Conservation (phyloP, 2,113 vertebrate species). For the Fregata magnificens region DNA sequence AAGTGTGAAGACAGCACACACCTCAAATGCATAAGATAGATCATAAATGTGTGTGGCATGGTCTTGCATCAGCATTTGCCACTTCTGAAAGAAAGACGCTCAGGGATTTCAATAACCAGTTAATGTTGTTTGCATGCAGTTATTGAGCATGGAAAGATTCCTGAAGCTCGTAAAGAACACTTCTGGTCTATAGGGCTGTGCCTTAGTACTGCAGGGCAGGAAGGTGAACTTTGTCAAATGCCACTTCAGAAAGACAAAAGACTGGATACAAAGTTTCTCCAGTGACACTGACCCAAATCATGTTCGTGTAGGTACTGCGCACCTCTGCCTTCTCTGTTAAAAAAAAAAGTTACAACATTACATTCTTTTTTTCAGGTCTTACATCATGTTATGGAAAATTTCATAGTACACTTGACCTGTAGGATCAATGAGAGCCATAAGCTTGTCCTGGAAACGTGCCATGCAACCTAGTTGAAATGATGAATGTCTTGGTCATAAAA, state of each 20-base stretch:
- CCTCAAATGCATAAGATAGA: neutral
- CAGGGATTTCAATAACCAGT: neutral
- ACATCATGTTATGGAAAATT: neutral
- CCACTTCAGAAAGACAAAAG: neutral
- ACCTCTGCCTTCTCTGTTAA: neutral
- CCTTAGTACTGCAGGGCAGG: neutral
- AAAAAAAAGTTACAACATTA: neutral
- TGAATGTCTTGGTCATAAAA: neutral
- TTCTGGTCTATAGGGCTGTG: neutral
- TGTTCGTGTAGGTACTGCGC: neutral
- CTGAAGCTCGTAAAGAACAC: neutral
- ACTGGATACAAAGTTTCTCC: neutral
- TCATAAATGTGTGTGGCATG: neutral
- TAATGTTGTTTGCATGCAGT: neutral
- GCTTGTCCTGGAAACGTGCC: neutral
- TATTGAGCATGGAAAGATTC: neutral
- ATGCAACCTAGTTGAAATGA: neutral
- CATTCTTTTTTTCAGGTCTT: neutral
- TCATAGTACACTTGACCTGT: neutral
- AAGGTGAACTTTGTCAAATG: neutral
- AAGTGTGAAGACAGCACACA: neutral
- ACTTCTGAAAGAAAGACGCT: neutral
- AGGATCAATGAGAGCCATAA: neutral
- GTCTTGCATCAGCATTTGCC: neutral
- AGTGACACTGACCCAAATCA: neutral